A percentile compares a stretch with the other conserved stretches of the same genome.
Conservation (phyloP, 1,140 invertebrate genomes). For the Aphelinus certus region DNA sequence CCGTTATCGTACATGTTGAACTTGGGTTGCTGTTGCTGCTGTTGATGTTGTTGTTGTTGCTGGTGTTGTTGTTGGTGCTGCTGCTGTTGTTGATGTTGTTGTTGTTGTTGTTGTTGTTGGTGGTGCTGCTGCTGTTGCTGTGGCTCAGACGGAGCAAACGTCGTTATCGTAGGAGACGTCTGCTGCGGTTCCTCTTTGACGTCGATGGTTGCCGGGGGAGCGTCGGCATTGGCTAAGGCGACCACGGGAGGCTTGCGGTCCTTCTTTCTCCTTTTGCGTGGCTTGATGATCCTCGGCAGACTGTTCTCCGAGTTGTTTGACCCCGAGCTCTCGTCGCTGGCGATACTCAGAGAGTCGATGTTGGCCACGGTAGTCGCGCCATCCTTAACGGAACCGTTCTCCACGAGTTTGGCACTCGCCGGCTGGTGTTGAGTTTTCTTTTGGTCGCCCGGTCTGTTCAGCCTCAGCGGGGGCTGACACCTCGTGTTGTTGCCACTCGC, state of each 20-base stretch:
- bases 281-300: constrained; percentile 87
- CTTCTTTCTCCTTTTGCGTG: constrained; percentile 87
- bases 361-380: constrained; percentile 54
- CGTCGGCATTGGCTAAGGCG: constrained; percentile 55
- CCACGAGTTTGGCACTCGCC: constrained; percentile 10
- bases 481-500: constrained; percentile 34
- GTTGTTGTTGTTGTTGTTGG: constrained; percentile 52
- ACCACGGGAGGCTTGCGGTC: constrained; percentile 76
- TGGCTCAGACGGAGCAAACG: constrained; percentile 44
- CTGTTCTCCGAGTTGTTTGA: constrained; percentile 79
- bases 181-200: constrained; percentile 60
- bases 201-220: constrained; percentile 52
- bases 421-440: constrained; percentile 40
- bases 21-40: constrained; percentile 53
- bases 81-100: constrained; percentile 49
- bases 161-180: constrained; percentile 50
- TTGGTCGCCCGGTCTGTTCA: constrained; percentile 13
- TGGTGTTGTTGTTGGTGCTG: constrained; percentile 26
- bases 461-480: constrained; percentile 22
- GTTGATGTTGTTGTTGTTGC: constrained; percentile 41
- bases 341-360: constrained; percentile 75
- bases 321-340: constrained; percentile 80
- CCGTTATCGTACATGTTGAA: constrained; percentile 5
- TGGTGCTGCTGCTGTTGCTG: constrained; percentile 56
- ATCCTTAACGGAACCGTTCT: constrained; percentile 8